phyloP scores from a whole-genome alignment of 37 sponge, comb jelly and placozoan genomes.

The Crambe crambe region DNA sequence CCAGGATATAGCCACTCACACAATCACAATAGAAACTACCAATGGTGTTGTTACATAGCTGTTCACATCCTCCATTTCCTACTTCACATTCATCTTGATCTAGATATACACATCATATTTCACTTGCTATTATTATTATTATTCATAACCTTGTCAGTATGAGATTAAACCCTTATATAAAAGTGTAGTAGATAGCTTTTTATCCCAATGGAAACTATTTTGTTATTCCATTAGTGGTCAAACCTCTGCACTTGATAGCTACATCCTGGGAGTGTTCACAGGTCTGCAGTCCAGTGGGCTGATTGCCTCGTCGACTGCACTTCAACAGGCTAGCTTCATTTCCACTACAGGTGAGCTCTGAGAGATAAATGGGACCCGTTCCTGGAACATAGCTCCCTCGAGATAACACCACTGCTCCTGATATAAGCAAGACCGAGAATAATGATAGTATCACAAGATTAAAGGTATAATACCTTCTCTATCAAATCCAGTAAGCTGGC shows the following conservation, averaged over 20 bases:
- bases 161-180: no score
- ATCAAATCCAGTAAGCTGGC: constrained; percentile 10
- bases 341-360: constrained; percentile 16
- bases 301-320: not conserved
- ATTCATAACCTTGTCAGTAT: no score
- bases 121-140: no score
- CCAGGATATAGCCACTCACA: constrained; percentile 14
- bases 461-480: not conserved
- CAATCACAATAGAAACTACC: constrained; percentile 35
- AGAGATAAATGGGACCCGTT: constrained; percentile 33
- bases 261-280: constrained; percentile 39
- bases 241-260: constrained; percentile 23
- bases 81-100: constrained; percentile 34
- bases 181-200: constrained; percentile 9
- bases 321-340: constrained; percentile 10
- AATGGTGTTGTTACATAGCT: constrained; percentile 29
- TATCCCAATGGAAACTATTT: not conserved
- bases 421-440: no score
- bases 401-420: not conserved
- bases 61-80: constrained; percentile 35
- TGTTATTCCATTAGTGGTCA: not conserved
- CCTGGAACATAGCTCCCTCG: not conserved
- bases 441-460: no score
- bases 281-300: constrained; percentile 3
- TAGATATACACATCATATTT: no score